Evolutionary conservation across 1,140 invertebrate species (phyloP).

Genomic region (Formica exsecta): DNA sequence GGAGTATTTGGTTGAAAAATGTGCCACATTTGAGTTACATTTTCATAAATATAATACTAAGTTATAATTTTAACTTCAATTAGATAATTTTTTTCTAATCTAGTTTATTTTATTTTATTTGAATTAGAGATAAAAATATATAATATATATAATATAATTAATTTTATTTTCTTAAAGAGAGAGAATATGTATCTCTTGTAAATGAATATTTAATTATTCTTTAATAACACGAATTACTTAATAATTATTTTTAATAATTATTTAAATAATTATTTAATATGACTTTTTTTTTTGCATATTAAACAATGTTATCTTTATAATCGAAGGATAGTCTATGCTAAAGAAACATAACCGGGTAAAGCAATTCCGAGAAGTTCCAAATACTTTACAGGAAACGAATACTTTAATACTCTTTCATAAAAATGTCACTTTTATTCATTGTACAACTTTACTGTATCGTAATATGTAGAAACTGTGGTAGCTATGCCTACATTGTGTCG

Average conservation of each 20-base stretch:
- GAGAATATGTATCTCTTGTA: not conserved
- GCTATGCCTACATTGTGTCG: slow-evolving; percentile 39
- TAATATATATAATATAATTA: not conserved
- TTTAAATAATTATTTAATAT: slow-evolving; percentile 8
- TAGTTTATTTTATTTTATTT: not conserved
- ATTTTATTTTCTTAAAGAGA: not conserved
- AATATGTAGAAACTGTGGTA: slow-evolving; percentile 51
- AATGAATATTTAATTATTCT: no score
- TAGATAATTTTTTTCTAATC: not conserved
- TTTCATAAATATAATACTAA: not conserved
- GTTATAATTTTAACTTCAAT: not conserved
- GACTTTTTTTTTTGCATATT: not conserved
- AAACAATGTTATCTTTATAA: slow-evolving; percentile 12
- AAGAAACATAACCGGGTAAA: slow-evolving; percentile 5
- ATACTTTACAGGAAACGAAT: slow-evolving; percentile 30
- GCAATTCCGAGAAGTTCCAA: slow-evolving; percentile 37
- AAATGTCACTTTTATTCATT: slow-evolving; percentile 55
- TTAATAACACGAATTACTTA: no score
- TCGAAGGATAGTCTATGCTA: not conserved
- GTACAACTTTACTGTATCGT: slow-evolving; percentile 35
- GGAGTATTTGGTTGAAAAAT: not conserved
- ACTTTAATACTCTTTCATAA: slow-evolving; percentile 52
- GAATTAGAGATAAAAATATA: not conserved
- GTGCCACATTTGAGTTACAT: not conserved
- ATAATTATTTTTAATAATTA: no score